Evolutionary conservation across 2,797 vertebrate genomes (phyloP).

Genomic region (Malurus leucopterus): DNA sequence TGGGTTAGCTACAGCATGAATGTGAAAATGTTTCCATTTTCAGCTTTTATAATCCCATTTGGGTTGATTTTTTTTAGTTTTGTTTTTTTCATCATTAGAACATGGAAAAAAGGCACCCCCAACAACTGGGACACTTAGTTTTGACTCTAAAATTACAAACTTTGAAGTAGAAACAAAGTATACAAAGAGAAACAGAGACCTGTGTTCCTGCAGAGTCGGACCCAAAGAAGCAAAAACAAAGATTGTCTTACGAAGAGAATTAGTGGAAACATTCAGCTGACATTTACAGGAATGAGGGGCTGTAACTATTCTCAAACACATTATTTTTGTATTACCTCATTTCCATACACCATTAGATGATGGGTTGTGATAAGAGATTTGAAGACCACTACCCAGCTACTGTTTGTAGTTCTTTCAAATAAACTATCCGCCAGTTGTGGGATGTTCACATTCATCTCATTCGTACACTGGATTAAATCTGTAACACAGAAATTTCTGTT

Average conservation of each 20-base stretch:
- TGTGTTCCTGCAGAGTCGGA: neutral
- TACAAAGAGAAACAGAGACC: neutral
- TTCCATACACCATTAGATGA: constrained; percentile 83
- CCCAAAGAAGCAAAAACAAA: neutral
- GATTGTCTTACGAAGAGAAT: neutral
- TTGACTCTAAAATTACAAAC: neutral
- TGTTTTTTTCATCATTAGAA: neutral
- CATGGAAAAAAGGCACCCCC: neutral
- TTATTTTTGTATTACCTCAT: constrained; percentile 71
- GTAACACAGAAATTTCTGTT: constrained; percentile 44
- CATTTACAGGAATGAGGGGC: neutral
- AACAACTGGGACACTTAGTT: neutral
- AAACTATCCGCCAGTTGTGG: constrained; percentile 82
- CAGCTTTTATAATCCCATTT: neutral
- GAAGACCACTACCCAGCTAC: constrained; percentile 85
- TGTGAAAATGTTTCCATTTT: neutral
- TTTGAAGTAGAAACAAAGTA: neutral
- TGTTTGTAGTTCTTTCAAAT: constrained; percentile 82
- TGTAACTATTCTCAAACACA: neutral
- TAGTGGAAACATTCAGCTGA: neutral
- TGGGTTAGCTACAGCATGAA: neutral
- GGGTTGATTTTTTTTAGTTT: neutral
- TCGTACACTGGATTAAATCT: constrained; percentile 84
- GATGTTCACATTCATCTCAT: constrained; percentile 85
- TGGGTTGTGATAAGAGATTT: constrained; percentile 84